Conservation (phyloP, 2,888 invertebrate species). For the Watsonalla cultraria region DNA sequence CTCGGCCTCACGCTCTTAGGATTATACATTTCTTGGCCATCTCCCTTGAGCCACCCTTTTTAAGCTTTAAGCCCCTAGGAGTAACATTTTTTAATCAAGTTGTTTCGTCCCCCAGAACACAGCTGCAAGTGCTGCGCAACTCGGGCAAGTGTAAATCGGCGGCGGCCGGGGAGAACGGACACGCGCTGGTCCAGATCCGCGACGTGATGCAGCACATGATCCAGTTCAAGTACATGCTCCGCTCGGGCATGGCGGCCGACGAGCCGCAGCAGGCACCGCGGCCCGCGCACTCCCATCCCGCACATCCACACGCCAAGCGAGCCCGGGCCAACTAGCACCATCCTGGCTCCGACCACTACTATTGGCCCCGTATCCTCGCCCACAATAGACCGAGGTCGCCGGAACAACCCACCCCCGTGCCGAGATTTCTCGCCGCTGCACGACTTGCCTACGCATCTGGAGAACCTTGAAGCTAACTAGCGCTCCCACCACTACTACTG, state of each 20-base stretch:
- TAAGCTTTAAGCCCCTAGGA: neutral
- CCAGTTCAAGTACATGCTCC: slow-evolving; percentile 91
- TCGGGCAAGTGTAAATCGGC: slow-evolving; percentile 84
- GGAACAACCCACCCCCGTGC: no score
- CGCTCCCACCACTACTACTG: no score
- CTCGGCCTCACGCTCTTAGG: slow-evolving; percentile 88
- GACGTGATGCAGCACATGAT: slow-evolving; percentile 92
- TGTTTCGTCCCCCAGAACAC: slow-evolving; percentile 73
- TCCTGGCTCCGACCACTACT: no score
- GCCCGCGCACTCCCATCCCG: slow-evolving; percentile 30
- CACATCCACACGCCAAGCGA: slow-evolving; percentile 38
- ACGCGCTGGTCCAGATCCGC: slow-evolving; percentile 89
- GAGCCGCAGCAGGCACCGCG: slow-evolving; percentile 30
- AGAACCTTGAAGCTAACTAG: no score
- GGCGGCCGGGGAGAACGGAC: slow-evolving; percentile 82
- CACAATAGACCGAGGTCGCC: no score
- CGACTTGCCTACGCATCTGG: no score
- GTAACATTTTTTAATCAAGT: neutral
- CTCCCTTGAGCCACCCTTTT: neutral
- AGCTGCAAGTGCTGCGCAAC: slow-evolving; percentile 86
- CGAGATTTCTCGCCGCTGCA: no score
- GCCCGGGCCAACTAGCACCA: slow-evolving; percentile 56
- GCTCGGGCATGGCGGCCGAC: slow-evolving; percentile 58
- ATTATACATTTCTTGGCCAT: no score
- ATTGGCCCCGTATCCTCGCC: neutral